Conservation (phyloP, 1,140 invertebrate genomes). For the Zaprionus capensis region DNA sequence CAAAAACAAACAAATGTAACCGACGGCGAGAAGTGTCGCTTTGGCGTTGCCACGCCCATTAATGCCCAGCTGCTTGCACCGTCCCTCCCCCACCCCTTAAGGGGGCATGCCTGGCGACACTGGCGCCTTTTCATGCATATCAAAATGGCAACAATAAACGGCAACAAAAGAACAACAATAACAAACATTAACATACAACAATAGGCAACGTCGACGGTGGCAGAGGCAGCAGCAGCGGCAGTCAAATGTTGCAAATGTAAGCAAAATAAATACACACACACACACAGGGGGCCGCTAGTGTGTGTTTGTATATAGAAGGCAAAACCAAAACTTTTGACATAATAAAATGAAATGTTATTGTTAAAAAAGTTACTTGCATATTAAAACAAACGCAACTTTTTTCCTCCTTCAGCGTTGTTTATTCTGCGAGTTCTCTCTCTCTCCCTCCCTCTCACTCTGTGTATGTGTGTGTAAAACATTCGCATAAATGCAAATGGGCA, state of each 20-base stretch:
- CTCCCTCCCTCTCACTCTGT: slow-evolving; percentile 2
- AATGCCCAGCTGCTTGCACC: slow-evolving; percentile 16
- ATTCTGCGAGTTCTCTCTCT: background rate
- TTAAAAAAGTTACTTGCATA: slow-evolving; percentile 82
- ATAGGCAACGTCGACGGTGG: slow-evolving; percentile 67
- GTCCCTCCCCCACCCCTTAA: background rate
- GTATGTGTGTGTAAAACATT: slow-evolving; percentile 44
- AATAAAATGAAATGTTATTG: slow-evolving; percentile 84
- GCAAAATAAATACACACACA: slow-evolving; percentile 65
- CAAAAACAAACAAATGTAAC: slow-evolving; percentile 50
- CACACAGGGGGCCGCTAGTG: slow-evolving; percentile 20
- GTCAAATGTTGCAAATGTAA: slow-evolving; percentile 81
- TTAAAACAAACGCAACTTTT: slow-evolving; percentile 83
- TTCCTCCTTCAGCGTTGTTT: slow-evolving; percentile 25
- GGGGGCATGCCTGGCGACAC: background rate
- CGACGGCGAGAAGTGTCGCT: slow-evolving; percentile 59
- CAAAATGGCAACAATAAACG: slow-evolving; percentile 80
- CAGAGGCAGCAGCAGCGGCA: slow-evolving; percentile 61
- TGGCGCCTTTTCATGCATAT: slow-evolving; percentile 71
- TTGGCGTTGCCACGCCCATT: slow-evolving; percentile 53
- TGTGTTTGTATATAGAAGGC: slow-evolving; percentile 37
- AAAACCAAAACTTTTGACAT: slow-evolving; percentile 83
- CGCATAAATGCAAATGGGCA: slow-evolving; percentile 76
- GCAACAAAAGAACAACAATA: slow-evolving; percentile 79
- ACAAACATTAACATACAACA: slow-evolving; percentile 80